Percentiles rank a stretch among this genome's conserved stretches.
Conservation (phyloP, 2,797 vertebrate species). For the Catamblyrhynchus diadema region DNA sequence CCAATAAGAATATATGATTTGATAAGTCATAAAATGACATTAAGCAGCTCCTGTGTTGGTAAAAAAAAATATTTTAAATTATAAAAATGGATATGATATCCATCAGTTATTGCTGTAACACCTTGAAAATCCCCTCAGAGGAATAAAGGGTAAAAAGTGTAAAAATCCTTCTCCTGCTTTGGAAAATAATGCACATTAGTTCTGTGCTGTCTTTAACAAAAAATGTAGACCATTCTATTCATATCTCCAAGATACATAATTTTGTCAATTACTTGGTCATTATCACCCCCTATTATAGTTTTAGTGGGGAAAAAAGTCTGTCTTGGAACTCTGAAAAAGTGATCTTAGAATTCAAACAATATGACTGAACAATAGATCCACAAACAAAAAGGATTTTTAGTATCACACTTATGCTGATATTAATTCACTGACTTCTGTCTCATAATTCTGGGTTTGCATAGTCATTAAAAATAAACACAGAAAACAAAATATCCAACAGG, state of each 20-base stretch:
- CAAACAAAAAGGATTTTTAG: background rate
- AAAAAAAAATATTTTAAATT: background rate
- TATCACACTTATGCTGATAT: background rate
- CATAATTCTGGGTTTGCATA: background rate
- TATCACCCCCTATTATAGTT: background rate
- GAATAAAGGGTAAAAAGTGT: background rate
- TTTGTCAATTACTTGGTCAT: background rate
- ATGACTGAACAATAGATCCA: background rate
- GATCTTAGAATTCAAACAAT: background rate
- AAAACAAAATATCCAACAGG: background rate
- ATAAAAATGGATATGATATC: background rate
- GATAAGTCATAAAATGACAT: background rate
- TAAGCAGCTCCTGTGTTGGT: background rate
- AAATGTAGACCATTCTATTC: background rate
- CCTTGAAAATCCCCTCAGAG: background rate
- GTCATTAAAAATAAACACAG: background rate
- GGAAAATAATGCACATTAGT: background rate
- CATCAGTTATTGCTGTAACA: background rate
- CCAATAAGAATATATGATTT: background rate
- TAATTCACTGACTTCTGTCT: background rate
- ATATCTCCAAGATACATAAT: background rate
- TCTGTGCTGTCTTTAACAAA: background rate
- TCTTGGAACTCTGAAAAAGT: background rate
- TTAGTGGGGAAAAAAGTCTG: background rate
- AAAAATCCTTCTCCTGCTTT: background rate